Evolutionary conservation across 2,797 vertebrate genomes (phyloP).

Genomic region (Anas bahamensis): DNA sequence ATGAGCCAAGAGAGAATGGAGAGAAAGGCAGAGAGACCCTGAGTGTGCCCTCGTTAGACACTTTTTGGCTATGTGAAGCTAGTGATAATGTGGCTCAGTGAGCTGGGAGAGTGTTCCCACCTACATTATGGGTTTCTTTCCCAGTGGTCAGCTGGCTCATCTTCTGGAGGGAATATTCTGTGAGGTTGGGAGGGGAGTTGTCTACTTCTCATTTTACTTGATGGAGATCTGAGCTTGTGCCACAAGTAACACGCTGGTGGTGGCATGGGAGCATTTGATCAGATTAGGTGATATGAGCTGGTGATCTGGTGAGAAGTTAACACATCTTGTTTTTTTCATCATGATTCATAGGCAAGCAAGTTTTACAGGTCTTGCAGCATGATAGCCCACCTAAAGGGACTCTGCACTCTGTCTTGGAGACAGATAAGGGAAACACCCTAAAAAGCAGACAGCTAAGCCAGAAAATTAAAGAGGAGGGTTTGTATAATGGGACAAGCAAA

Average conservation of each 20-base stretch:
- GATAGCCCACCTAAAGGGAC: neutral
- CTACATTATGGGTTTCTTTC: neutral
- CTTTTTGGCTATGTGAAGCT: neutral
- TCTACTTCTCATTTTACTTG: neutral
- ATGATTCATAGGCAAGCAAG: neutral
- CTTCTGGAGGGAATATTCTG: neutral
- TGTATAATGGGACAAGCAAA: neutral
- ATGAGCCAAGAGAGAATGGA: neutral
- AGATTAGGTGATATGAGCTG: neutral
- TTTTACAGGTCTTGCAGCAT: neutral
- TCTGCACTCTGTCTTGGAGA: neutral
- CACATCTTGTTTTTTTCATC: neutral
- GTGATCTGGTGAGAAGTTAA: neutral
- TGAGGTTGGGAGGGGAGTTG: neutral
- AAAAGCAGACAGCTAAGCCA: neutral
- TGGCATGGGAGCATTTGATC: neutral
- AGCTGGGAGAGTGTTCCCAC: neutral
- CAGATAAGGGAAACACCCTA: neutral
- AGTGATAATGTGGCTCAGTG: too few species aligned
- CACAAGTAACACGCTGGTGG: neutral
- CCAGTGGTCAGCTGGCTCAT: neutral
- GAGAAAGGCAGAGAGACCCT: neutral
- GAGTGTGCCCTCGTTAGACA: neutral
- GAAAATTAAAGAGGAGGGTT: neutral
- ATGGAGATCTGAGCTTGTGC: neutral